Percentiles rank a stretch among this genome's conserved stretches.
phyloP scores from a whole-genome alignment of 2,113 vertebrate genomes.

The Todiramphus saurophagus region DNA sequence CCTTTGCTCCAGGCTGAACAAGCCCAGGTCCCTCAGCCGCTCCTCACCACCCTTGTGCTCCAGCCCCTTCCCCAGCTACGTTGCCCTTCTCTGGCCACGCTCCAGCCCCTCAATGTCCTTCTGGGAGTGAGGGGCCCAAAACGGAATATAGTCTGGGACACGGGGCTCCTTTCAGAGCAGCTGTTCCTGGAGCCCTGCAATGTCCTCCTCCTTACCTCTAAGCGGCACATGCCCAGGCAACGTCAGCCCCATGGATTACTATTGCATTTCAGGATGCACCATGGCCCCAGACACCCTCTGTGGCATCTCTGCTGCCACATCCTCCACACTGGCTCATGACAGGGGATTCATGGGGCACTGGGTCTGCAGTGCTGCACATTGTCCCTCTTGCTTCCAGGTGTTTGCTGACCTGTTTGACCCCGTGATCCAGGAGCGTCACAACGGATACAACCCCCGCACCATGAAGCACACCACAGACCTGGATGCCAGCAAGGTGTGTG shows the following conservation, averaged over 20 bases:
- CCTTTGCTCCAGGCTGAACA: background rate
- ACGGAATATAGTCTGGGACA: background rate
- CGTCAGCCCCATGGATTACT: accelerated
- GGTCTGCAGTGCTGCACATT: background rate
- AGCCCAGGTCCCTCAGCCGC: background rate
- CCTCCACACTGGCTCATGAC: background rate
- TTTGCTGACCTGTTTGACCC: slow-evolving; percentile 91
- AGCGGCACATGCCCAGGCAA: background rate
- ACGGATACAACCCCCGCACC: slow-evolving; percentile 88
- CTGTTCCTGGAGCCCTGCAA: background rate
- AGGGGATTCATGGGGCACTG: background rate
- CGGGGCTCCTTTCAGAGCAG: background rate
- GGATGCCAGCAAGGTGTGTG: slow-evolving; percentile 86
- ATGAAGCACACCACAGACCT: slow-evolving; percentile 95
- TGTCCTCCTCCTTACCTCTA: background rate
- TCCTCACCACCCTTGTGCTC: background rate
- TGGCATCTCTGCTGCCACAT: accelerated
- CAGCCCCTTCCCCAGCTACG: background rate
- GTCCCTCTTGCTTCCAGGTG: slow-evolving; percentile 72
- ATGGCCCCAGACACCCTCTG: background rate
- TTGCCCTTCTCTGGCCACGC: background rate
- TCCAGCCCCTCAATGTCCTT: background rate
- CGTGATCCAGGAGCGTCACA: slow-evolving; percentile 93
- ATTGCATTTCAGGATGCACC: background rate
- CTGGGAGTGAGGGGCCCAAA: background rate